Evolutionary conservation across 1,140 invertebrate genomes (phyloP).

Genomic region (Tetramorium simillimum): DNA sequence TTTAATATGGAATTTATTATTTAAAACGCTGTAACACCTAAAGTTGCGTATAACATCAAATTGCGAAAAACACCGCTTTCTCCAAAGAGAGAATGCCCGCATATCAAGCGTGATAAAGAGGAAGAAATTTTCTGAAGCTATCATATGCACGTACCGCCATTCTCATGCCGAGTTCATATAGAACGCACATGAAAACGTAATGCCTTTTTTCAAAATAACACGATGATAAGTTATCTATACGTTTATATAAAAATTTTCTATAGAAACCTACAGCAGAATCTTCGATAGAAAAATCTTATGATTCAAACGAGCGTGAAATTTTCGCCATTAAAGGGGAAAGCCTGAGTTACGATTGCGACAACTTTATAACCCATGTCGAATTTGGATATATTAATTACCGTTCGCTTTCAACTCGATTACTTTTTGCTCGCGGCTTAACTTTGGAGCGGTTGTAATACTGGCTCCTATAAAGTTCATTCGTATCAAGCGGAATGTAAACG

Average conservation of each 20-base stretch:
- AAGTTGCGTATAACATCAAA: neutral
- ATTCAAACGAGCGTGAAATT: slow-evolving; percentile 36
- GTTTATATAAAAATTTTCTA: neutral
- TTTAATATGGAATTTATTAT: slow-evolving; percentile 3
- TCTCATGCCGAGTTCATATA: neutral
- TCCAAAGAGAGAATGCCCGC: neutral
- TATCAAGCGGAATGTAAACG: slow-evolving; percentile 52
- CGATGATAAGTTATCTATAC: neutral
- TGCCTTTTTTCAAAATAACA: neutral
- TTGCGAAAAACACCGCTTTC: neutral
- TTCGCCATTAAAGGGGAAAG: neutral
- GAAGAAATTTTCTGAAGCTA: neutral
- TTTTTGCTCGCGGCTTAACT: slow-evolving; percentile 41
- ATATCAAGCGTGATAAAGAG: neutral
- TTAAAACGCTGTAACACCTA: neutral
- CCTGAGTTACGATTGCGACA: neutral
- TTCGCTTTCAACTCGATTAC: slow-evolving; percentile 31
- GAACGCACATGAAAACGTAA: neutral
- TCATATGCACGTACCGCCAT: neutral
- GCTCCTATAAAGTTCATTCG: slow-evolving; percentile 48
- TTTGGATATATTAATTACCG: slow-evolving; percentile 65
- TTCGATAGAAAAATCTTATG: neutral
- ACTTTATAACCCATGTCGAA: slow-evolving; percentile 48
- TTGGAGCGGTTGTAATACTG: slow-evolving; percentile 27
- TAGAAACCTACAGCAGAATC: neutral